These are phyloP conservation scores for Pseudolaguvia tuberculata DNA, from an alignment of 2,113 vertebrate genomes.

Conservation along the genomic window DNA sequence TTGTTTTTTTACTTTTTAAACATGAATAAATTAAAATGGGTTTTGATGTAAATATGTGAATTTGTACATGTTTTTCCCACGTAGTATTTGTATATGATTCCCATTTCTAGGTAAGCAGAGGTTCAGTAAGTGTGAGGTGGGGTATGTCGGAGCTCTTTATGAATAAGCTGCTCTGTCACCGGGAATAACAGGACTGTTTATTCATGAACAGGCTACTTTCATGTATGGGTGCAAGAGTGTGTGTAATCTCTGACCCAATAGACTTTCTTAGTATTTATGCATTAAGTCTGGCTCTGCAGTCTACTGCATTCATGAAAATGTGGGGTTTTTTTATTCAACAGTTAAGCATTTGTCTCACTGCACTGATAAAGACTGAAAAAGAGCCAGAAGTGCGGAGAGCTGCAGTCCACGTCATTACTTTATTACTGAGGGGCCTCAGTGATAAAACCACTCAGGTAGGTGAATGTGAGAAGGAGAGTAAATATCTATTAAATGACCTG, in stretches of 20 bases:
- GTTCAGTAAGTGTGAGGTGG: slow-evolving; percentile 16
- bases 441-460: slow-evolving; percentile 82
- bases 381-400: slow-evolving; percentile 85
- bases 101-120: slow-evolving; percentile 28
- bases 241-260: slow-evolving; percentile 42
- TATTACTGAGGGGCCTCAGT: slow-evolving; percentile 84
- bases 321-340: slow-evolving; percentile 38
- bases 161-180: slow-evolving; percentile 55
- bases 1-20: not conserved
- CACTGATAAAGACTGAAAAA: slow-evolving; percentile 78
- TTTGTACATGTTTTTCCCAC: slow-evolving; percentile 7
- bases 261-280: slow-evolving; percentile 17
- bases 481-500: not conserved
- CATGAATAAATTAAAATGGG: not conserved
- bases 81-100: slow-evolving; percentile 21
- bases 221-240: slow-evolving; percentile 24
- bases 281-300: slow-evolving; percentile 36
- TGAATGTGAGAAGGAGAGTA: slow-evolving; percentile 11
- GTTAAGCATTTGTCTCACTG: slow-evolving; percentile 69
- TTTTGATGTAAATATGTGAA: not conserved
- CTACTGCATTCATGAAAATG: not conserved
- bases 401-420: slow-evolving; percentile 79
- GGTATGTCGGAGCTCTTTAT: slow-evolving; percentile 43
- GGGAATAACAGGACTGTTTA: slow-evolving; percentile 51
- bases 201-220: slow-evolving; percentile 44